Conservation (phyloP, 2,797 vertebrate genomes). For the Pygocentrus nattereri region DNA sequence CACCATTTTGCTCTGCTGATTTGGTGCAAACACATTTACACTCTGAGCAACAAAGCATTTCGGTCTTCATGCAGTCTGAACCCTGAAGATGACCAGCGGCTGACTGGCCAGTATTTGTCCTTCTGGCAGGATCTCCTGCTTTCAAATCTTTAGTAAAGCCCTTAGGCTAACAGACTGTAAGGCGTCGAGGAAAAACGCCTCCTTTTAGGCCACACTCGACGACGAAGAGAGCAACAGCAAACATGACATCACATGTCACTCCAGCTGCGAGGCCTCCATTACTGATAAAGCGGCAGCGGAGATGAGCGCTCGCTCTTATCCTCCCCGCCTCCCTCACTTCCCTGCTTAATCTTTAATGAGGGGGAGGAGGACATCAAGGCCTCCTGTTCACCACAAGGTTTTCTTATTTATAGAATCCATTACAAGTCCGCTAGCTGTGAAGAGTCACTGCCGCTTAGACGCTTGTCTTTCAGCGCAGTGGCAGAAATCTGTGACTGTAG, state of each 20-base stretch:
- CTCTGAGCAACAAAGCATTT: too few species aligned
- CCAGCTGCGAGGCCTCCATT: slow-evolving; percentile 52
- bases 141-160: slow-evolving; percentile 36
- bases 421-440: slow-evolving; percentile 52
- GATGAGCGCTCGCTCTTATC: slow-evolving; percentile 51
- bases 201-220: slow-evolving; percentile 45
- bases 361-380: slow-evolving; percentile 44
- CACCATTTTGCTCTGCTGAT: too few species aligned
- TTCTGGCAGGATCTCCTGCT: slow-evolving; percentile 39
- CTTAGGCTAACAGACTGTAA: slow-evolving; percentile 44
- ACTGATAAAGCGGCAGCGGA: slow-evolving; percentile 57
- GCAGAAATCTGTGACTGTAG: slow-evolving; percentile 26
- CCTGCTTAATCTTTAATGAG: slow-evolving; percentile 73
- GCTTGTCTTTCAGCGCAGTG: slow-evolving; percentile 36
- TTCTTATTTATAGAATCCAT: slow-evolving; percentile 75
- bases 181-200: slow-evolving; percentile 48
- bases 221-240: slow-evolving; percentile 40
- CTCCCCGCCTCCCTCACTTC: slow-evolving; percentile 58
- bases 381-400: slow-evolving; percentile 59
- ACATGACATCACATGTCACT: slow-evolving; percentile 61
- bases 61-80: too few species aligned
- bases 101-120: slow-evolving; percentile 40
- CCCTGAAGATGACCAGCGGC: too few species aligned
- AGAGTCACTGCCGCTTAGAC: slow-evolving; percentile 6
- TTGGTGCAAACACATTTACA: too few species aligned